Evolutionary conservation across 2,113 vertebrate species (phyloP).

Genomic region (Anhinga rufa): DNA sequence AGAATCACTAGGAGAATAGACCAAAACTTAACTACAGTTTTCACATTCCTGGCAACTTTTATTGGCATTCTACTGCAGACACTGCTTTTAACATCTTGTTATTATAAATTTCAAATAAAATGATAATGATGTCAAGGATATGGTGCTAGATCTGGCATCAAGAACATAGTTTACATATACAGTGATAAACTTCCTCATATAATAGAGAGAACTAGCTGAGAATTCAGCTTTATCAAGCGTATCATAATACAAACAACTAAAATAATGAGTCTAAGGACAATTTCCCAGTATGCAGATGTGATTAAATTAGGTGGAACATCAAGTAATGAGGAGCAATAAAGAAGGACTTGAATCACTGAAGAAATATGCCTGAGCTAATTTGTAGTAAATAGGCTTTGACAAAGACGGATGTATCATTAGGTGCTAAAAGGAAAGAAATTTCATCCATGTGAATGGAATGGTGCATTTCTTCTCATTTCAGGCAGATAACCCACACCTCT

Average conservation of each 20-base stretch:
- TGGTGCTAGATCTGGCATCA: slow-evolving; percentile 27
- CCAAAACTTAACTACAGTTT: neutral
- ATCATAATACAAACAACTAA: slow-evolving; percentile 48
- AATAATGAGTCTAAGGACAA: slow-evolving; percentile 63
- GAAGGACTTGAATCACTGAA: slow-evolving; percentile 50
- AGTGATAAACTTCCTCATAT: slow-evolving; percentile 22
- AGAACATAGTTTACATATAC: neutral
- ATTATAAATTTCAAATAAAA: slow-evolving; percentile 23
- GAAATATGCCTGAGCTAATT: slow-evolving; percentile 51
- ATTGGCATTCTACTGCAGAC: neutral
- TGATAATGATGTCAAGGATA: slow-evolving; percentile 41
- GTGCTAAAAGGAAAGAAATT: neutral
- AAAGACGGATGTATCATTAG: neutral
- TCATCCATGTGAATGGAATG: neutral
- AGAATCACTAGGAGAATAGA: neutral
- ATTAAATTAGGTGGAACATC: slow-evolving; percentile 71
- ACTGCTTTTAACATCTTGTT: neutral
- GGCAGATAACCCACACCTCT: neutral
- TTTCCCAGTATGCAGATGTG: slow-evolving; percentile 67
- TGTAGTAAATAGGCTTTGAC: slow-evolving; percentile 47
- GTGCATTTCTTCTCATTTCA: neutral
- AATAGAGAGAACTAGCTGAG: slow-evolving; percentile 31
- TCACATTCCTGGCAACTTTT: neutral
- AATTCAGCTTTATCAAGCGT: slow-evolving; percentile 51
- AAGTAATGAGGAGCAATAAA: slow-evolving; percentile 71